These are phyloP conservation scores for Leptopilina boulardi DNA, from an alignment of 1,140 invertebrate species.

Conservation along the genomic window DNA sequence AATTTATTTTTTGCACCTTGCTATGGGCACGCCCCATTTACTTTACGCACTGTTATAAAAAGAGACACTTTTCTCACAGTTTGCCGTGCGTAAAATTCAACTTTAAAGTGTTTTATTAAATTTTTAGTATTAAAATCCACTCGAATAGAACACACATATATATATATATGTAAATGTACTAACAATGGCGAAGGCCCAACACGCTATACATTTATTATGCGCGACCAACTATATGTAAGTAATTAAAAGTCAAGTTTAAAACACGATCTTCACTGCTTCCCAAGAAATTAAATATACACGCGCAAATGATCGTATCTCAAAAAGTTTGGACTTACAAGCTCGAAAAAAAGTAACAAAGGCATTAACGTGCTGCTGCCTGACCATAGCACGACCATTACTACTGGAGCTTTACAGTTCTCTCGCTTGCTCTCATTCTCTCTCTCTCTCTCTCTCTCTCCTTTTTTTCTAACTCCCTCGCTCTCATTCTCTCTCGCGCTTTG, in stretches of 20 bases:
- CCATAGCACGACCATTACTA: conserved; percentile 9
- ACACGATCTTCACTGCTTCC: neutral
- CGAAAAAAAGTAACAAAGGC: conserved; percentile 27
- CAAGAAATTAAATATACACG: conserved; percentile 11
- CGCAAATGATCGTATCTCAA: conserved; percentile 21
- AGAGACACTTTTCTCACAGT: no score
- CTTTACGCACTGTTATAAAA: no score
- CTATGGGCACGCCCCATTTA: no score
- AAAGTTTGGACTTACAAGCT: conserved; percentile 6
- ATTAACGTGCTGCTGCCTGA: neutral
- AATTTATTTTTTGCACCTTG: no score
- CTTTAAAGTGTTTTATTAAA: no score
- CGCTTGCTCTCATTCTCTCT: neutral
- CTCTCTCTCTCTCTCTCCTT: neutral
- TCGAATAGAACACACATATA: no score
- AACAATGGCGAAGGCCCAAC: neutral
- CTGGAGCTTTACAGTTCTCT: conserved; percentile 1
- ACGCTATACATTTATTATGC: neutral
- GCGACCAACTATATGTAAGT: neutral
- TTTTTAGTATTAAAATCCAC: no score
- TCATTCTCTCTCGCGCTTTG: neutral
- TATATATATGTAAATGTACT: no score
- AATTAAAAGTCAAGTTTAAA: conserved; percentile 17
- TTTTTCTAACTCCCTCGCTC: no score
- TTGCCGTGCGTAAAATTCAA: no score